Evolutionary conservation across 2,888 invertebrate genomes (phyloP).

Genomic region (Cerastis rubricosa): DNA sequence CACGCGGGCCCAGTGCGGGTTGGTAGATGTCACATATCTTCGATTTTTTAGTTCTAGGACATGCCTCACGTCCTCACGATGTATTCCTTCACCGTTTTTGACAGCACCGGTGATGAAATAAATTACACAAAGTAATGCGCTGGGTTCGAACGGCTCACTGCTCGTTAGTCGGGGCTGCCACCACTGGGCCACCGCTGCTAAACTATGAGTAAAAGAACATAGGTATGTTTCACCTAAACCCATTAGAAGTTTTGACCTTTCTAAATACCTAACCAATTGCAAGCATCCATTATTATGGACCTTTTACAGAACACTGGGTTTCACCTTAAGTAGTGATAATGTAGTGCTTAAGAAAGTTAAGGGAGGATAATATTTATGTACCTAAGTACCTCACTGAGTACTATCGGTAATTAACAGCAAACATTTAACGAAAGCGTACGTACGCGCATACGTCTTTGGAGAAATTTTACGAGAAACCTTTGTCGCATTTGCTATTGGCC

Average conservation of each 20-base stretch:
- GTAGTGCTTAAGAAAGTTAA: slow-evolving; percentile 42
- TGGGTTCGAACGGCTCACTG: too few species aligned
- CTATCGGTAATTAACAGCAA: slow-evolving; percentile 48
- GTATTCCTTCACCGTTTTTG: too few species aligned
- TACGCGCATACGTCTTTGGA: slow-evolving; percentile 6
- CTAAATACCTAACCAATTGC: not conserved
- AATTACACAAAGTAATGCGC: too few species aligned
- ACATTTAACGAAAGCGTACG: slow-evolving; percentile 45
- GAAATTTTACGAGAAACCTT: slow-evolving; percentile 35
- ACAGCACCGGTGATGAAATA: too few species aligned
- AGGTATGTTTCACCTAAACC: too few species aligned
- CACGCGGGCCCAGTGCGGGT: too few species aligned
- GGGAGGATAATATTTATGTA: slow-evolving; percentile 44
- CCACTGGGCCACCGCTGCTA: too few species aligned
- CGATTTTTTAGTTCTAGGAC: too few species aligned
- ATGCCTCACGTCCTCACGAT: too few species aligned
- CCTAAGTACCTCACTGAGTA: slow-evolving; percentile 3
- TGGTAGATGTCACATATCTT: too few species aligned
- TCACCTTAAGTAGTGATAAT: slow-evolving; percentile 33
- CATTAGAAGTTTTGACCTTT: slow-evolving; percentile 4
- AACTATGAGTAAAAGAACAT: too few species aligned
- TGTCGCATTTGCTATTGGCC: not conserved
- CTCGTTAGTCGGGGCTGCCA: too few species aligned
- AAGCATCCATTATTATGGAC: not conserved
- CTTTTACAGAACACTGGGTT: slow-evolving; percentile 14